These are phyloP conservation scores for Nomada fucata DNA, from an alignment of 2,888 invertebrate genomes.

Conservation along the genomic window DNA sequence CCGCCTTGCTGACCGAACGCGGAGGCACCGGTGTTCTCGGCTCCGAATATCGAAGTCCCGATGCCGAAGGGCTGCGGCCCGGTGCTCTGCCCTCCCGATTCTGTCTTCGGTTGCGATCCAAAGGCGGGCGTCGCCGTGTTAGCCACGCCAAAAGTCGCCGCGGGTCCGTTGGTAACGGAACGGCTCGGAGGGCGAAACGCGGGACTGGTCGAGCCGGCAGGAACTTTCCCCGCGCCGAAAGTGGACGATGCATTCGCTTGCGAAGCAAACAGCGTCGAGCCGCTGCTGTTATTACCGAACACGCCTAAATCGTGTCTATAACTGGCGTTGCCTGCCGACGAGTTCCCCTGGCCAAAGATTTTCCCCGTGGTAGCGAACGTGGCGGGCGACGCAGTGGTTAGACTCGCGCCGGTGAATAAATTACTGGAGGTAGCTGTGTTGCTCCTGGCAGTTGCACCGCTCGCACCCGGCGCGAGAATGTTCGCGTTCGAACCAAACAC, in stretches of 20 bases:
- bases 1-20: slow-evolving; percentile 47
- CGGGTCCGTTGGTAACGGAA: slow-evolving; percentile 10
- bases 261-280: slow-evolving; percentile 43
- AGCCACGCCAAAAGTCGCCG: slow-evolving; percentile 33
- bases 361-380: slow-evolving; percentile 29
- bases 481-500: slow-evolving; percentile 33
- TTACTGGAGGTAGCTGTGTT: neutral
- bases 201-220: slow-evolving; percentile 40
- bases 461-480: neutral
- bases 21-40: slow-evolving; percentile 17
- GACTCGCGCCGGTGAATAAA: slow-evolving; percentile 8
- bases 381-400: slow-evolving; percentile 1
- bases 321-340: neutral
- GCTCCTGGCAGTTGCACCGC: slow-evolving; percentile 1
- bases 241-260: slow-evolving; percentile 34
- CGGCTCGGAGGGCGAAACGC: slow-evolving; percentile 35
- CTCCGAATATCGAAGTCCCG: slow-evolving; percentile 33
- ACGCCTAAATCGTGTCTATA: slow-evolving; percentile 8
- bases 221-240: slow-evolving; percentile 21
- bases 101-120: slow-evolving; percentile 12
- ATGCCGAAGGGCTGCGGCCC: slow-evolving; percentile 28
- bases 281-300: slow-evolving; percentile 39
- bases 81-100: slow-evolving; percentile 1
- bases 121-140: slow-evolving; percentile 34
- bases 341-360: slow-evolving; percentile 57